Evolutionary conservation across 2,797 vertebrate species (phyloP).

Genomic region (Limnodromus scolopaceus): DNA sequence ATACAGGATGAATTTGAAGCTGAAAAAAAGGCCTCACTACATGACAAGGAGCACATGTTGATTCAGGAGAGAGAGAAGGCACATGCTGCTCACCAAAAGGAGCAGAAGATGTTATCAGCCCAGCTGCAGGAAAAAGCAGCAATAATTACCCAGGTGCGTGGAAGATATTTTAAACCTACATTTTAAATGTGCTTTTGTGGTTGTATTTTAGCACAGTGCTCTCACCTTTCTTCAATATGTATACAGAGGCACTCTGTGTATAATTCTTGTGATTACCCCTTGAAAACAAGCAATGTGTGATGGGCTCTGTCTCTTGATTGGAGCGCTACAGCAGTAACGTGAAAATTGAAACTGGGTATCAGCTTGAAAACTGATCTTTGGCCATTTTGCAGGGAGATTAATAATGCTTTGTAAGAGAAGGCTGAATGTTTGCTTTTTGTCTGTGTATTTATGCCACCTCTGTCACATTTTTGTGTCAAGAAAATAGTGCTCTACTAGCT

Average conservation of each 20-base stretch:
- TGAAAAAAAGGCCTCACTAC: conserved; percentile 76
- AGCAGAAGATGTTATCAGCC: conserved; percentile 79
- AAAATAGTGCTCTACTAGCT: not conserved
- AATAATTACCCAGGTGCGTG: conserved; percentile 82
- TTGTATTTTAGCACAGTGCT: not conserved
- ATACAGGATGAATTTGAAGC: conserved; percentile 82
- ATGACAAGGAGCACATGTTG: conserved; percentile 67
- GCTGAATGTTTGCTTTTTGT: not conserved
- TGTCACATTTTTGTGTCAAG: not conserved
- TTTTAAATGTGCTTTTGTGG: not conserved
- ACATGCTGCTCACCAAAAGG: conserved; percentile 72
- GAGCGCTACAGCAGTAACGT: not conserved
- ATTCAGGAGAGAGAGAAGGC: conserved; percentile 71
- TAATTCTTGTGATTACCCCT: not conserved
- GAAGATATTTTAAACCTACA: not conserved
- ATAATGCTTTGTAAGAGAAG: not conserved
- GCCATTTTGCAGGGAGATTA: not conserved
- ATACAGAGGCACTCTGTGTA: not conserved
- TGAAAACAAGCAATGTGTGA: too few species aligned
- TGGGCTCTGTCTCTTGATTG: not conserved
- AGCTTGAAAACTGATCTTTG: not conserved
- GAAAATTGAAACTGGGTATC: not conserved
- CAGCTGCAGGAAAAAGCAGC: conserved; percentile 84
- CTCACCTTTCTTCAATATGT: not conserved
- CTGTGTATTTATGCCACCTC: not conserved